Evolutionary conservation across 2,797 vertebrate species (phyloP), one percentile per base, ranked within the genome.

Genomic region (Myotis planiceps): DNA sequence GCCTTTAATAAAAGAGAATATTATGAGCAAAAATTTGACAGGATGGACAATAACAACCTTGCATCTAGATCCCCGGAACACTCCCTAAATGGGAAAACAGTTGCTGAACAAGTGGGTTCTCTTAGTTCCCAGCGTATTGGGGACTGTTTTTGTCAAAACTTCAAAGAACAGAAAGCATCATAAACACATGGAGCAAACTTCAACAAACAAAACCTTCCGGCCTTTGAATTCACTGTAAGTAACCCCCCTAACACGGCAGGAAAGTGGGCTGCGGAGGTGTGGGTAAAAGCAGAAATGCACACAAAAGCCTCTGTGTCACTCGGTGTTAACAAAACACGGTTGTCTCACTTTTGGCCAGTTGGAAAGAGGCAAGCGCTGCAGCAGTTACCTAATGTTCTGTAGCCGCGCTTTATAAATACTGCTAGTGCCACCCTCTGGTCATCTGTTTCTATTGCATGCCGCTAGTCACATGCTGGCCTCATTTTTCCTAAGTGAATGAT

Each of bases 401-500:
- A 74, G 32, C 14, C 1, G 18, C 7, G 19, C 71, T 21, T 88
- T n/a, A 2, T 10, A 96, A 96, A 97, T 97, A 27, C 92, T 90
- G 34, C 90, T 81, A 97, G 95, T 96, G 97, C 98, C 98, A 98
- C 93, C 98, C 98, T 84, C 96, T 98, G 98, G 97, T 74, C 86
- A 69, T 88, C 10, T 47, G n/a, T 0, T 19, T 27, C 63, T 45
- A 96, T 42, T 97, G 90, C 98, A 97, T 9, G 15, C 2, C 18
- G 66, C 34, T 7, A 1, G 14, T 3, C 27, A 71, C 37, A 80
- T 1, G 21, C 10, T 37, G 60, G 45, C 58, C 49, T 84, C 81
- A 10, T 78, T 92, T 95, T 45, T 58, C 32, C n/a, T 39, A 27
- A 23, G 60, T 29, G 34, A 87, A 84, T 23, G 13, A 23, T 7